A percentile compares a stretch with the other conserved stretches of the same genome.
Evolutionary conservation across 1,140 invertebrate genomes (phyloP).

Genomic region (Conus ventricosus): DNA sequence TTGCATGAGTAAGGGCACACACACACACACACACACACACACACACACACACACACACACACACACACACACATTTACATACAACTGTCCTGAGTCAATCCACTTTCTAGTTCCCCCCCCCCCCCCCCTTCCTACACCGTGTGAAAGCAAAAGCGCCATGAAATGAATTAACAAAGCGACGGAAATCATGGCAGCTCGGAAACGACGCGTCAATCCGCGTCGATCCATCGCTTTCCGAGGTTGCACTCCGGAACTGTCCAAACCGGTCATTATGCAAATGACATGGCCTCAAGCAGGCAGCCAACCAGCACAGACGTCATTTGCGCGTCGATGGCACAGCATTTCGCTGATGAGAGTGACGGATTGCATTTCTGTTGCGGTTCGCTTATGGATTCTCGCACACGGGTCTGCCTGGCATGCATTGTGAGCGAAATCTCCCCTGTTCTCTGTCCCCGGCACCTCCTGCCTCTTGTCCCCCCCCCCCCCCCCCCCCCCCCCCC

Average conservation of each 20-base stretch:
- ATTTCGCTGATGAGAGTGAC: too few relatives aligned
- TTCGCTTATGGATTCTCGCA: too few relatives aligned
- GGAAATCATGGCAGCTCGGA: not conserved
- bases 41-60: constrained; percentile 6
- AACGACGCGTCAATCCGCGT: not conserved
- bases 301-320: too few relatives aligned
- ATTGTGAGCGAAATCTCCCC: too few relatives aligned
- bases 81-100: not conserved
- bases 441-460: too few relatives aligned
- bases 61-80: not conserved
- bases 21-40: constrained; percentile 9
- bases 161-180: not conserved
- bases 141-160: not conserved
- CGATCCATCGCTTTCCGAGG: not conserved
- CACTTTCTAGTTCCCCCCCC: not conserved
- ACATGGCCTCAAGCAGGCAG: too few relatives aligned
- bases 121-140: not conserved
- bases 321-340: too few relatives aligned
- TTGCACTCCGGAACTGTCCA: not conserved
- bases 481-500: too few relatives aligned
- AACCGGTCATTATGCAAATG: too few relatives aligned
- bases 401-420: too few relatives aligned
- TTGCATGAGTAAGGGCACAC: not conserved
- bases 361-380: too few relatives aligned
- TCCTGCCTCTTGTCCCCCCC: too few relatives aligned